Evolutionary conservation across 2,888 invertebrate genomes (phyloP).

Genomic region (Coenonympha arcania): DNA sequence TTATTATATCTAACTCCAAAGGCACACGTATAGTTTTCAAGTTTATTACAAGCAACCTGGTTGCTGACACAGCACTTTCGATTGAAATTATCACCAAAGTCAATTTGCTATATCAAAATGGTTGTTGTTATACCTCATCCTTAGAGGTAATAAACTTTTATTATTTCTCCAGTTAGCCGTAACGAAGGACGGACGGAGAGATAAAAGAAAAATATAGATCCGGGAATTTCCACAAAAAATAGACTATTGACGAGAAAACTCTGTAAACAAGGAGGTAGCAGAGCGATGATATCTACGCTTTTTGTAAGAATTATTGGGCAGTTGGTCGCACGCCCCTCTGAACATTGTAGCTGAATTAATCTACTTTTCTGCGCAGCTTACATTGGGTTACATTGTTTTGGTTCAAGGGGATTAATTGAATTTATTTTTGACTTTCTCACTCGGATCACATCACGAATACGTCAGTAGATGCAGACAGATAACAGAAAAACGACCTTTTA

Average conservation of each 20-base stretch:
- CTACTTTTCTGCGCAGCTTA: not conserved
- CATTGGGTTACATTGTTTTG: not conserved
- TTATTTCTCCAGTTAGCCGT: constrained; percentile 27
- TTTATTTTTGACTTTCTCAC: too few relatives aligned
- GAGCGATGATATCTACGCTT: constrained; percentile 10
- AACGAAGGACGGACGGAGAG: constrained; percentile 17
- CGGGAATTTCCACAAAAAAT: constrained; percentile 18
- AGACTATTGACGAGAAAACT: constrained; percentile 7
- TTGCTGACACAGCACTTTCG: too few relatives aligned
- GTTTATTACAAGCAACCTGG: too few relatives aligned
- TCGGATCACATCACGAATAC: too few relatives aligned
- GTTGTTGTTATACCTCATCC: constrained; percentile 22
- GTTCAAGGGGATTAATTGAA: too few relatives aligned
- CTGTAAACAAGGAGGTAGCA: constrained; percentile 14
- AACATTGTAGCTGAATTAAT: not conserved
- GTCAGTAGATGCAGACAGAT: too few relatives aligned
- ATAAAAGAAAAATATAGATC: constrained; percentile 16
- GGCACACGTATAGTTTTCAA: too few relatives aligned
- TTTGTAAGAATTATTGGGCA: constrained; percentile 16
- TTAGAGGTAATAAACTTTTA: constrained; percentile 28
- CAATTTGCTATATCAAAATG: constrained; percentile 22
- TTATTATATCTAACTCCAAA: too few relatives aligned
- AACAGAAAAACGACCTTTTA: too few relatives aligned
- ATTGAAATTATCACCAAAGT: constrained; percentile 5
- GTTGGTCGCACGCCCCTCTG: constrained; percentile 7